Conservation (phyloP, 2,113 vertebrate genomes). For the Xenopus tropicalis region DNA sequence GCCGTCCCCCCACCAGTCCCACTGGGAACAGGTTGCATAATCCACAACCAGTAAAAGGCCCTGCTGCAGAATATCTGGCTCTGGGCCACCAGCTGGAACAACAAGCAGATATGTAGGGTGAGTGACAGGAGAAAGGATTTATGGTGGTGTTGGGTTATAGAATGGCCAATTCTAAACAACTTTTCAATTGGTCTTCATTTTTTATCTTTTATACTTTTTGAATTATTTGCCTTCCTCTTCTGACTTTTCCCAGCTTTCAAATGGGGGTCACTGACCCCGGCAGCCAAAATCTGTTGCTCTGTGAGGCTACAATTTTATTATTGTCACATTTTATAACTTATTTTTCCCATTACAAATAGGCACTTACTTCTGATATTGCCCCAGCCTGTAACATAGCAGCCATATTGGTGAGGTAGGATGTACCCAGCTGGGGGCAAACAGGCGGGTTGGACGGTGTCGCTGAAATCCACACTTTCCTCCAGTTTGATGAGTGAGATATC, state of each 20-base stretch:
- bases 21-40: slow-evolving; percentile 51
- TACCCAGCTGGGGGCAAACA: slow-evolving; percentile 50
- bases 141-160: too few species aligned
- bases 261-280: too few species aligned
- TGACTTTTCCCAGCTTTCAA: too few species aligned
- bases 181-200: too few species aligned
- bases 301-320: too few species aligned
- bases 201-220: too few species aligned
- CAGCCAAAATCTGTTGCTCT: too few species aligned
- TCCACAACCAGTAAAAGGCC: slow-evolving; percentile 58
- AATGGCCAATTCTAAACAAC: too few species aligned
- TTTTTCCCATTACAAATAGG: neutral
- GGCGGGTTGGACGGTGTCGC: slow-evolving; percentile 49
- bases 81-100: slow-evolving; percentile 50
- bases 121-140: neutral
- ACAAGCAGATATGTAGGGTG: neutral
- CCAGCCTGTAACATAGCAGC: slow-evolving; percentile 62
- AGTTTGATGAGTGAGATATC: slow-evolving; percentile 65
- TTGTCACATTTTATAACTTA: too few species aligned
- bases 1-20: slow-evolving; percentile 54
- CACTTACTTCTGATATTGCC: slow-evolving; percentile 62
- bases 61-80: slow-evolving; percentile 58
- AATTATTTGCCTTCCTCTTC: too few species aligned
- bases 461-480: slow-evolving; percentile 10
- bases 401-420: slow-evolving; percentile 45